phyloP scores from a whole-genome alignment of 2,888 invertebrate genomes.

The Drosophila paramelanica region DNA sequence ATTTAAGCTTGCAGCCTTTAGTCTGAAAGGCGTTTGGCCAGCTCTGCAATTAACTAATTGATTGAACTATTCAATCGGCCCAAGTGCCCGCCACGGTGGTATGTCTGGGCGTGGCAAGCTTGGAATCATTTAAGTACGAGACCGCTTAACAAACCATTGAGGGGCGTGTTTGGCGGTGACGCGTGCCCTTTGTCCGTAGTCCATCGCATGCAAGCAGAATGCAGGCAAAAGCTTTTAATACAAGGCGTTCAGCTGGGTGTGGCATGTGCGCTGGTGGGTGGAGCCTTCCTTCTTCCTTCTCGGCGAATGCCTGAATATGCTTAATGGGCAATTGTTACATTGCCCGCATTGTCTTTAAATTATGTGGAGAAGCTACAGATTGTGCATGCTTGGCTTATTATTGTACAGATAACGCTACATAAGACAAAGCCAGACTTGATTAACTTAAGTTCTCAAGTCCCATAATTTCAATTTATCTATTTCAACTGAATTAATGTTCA shows the following conservation, averaged over 20 bases:
- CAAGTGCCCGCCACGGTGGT: conserved; percentile 52
- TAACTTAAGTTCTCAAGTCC: too few species aligned
- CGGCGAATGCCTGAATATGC: conserved; percentile 43
- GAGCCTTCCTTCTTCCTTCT: background rate
- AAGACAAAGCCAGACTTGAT: background rate
- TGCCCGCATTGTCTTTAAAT: conserved; percentile 22
- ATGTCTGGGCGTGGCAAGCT: conserved; percentile 57
- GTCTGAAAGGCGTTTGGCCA: conserved; percentile 46
- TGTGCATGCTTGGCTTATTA: conserved; percentile 1
- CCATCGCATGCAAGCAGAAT: conserved; percentile 51
- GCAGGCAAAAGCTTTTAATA: conserved; percentile 71
- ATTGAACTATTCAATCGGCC: conserved; percentile 78
- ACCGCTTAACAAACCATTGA: conserved; percentile 37
- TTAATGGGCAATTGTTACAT: conserved; percentile 39
- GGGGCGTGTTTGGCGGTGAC: conserved; percentile 26
- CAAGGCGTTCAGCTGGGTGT: conserved; percentile 42
- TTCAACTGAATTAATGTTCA: too few species aligned
- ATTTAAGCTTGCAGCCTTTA: conserved; percentile 60
- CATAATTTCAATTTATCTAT: too few species aligned
- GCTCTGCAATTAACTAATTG: conserved; percentile 74
- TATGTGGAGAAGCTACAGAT: conserved; percentile 9
- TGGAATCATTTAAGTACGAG: conserved; percentile 43
- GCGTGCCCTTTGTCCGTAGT: conserved; percentile 34
- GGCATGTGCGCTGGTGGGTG: conserved; percentile 6
- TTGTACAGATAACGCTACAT: background rate